phyloP scores from a whole-genome alignment of 1,140 invertebrate species.

The Lepidurus arcticus region DNA sequence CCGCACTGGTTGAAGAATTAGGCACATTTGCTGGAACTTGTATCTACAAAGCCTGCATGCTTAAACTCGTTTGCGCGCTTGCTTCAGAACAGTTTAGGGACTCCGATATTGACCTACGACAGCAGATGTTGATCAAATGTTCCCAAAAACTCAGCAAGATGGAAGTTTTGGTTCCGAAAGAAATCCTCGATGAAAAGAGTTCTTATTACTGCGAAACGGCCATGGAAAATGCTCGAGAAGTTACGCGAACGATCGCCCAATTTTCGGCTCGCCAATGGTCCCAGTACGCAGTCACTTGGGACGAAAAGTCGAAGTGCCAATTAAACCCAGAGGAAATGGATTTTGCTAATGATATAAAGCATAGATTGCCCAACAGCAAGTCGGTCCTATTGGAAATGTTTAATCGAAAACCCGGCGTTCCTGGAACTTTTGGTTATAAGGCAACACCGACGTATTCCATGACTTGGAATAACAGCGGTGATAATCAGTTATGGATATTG shows the following conservation, averaged over 20 bases:
- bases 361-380: too few species aligned
- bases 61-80: not conserved
- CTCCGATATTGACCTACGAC: not conserved
- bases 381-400: too few species aligned
- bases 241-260: not conserved
- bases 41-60: not conserved
- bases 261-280: not conserved
- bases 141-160: not conserved
- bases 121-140: not conserved
- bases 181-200: not conserved
- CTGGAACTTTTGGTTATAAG: too few species aligned
- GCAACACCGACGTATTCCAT: too few species aligned
- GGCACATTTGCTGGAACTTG: not conserved
- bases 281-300: not conserved
- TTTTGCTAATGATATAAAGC: not conserved
- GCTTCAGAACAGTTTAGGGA: not conserved
- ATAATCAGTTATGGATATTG: not conserved
- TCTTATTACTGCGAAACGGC: too few species aligned
- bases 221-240: too few species aligned
- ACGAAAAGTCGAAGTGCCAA: not conserved
- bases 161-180: not conserved
- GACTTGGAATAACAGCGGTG: not conserved
- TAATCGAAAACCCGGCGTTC: too few species aligned
- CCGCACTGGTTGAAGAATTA: not conserved
- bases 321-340: not conserved